These are phyloP conservation scores for Porites cylindrica DNA, from an alignment of 92 coral and sea anemone genomes.

Conservation along the genomic window DNA sequence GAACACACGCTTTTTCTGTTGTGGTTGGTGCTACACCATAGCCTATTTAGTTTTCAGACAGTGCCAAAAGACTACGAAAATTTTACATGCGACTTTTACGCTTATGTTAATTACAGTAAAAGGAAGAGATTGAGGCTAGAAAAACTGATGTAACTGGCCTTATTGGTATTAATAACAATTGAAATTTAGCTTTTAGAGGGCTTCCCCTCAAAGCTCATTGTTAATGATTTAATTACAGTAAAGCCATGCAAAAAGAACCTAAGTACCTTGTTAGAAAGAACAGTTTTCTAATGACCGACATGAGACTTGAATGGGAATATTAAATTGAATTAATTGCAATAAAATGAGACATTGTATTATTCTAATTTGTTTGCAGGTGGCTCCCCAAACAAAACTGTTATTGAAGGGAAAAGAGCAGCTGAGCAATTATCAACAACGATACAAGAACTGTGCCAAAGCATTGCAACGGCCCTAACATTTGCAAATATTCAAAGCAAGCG, in stretches of 20 bases:
- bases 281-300: conserved; percentile 10
- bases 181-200: too few relatives aligned
- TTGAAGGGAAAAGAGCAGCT: conserved; percentile 42
- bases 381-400: conserved; percentile 44
- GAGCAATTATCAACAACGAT: conserved; percentile 4
- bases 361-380: conserved; percentile 53
- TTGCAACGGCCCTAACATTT: conserved; percentile 63
- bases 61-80: conserved; percentile 7
- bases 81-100: conserved; percentile 6
- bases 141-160: too few relatives aligned
- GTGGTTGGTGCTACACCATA: conserved; percentile 48
- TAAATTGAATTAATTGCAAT: too few relatives aligned
- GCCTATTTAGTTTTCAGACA: conserved; percentile 8
- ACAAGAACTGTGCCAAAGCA: conserved; percentile 32
- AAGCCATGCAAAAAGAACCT: conserved; percentile 38
- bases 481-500: conserved; percentile 46
- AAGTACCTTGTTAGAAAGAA: conserved; percentile 28
- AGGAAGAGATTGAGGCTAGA: too few relatives aligned
- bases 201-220: too few relatives aligned
- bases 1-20: conserved; percentile 10
- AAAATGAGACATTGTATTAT: conserved; percentile 14
- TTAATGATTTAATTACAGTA: neutral
- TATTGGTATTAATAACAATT: too few relatives aligned
- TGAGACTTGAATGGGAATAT: conserved; percentile 18
- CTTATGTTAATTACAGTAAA: conserved; percentile 15